A percentile compares a stretch with the other conserved stretches of the same genome.
phyloP scores from a whole-genome alignment of 2,888 invertebrate genomes.

The Helleia helle region DNA sequence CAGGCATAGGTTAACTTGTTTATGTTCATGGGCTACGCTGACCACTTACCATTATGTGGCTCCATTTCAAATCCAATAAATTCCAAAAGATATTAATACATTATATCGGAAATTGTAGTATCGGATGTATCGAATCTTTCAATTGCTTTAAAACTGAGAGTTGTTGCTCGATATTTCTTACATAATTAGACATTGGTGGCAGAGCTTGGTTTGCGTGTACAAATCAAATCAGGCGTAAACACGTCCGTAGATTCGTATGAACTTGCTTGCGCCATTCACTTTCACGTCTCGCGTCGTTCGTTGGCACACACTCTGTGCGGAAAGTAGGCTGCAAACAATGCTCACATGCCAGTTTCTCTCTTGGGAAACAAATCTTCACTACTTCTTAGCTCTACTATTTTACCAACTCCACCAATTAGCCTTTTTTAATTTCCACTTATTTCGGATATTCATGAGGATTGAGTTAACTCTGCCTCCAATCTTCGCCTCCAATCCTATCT shows the following conservation, averaged over 20 bases:
- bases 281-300: conserved; percentile 46
- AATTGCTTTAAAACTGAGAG: too few relatives aligned
- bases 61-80: too few relatives aligned
- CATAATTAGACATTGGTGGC: conserved; percentile 2
- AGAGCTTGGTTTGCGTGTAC: conserved; percentile 39
- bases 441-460: too few relatives aligned
- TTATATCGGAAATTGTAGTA: too few relatives aligned
- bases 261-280: conserved; percentile 63
- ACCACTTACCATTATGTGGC: too few relatives aligned
- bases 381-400: conserved; percentile 23
- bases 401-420: conserved; percentile 4
- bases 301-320: conserved; percentile 38
- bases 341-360: conserved; percentile 56
- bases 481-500: too few relatives aligned
- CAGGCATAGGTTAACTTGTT: too few relatives aligned
- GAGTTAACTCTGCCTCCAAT: too few relatives aligned
- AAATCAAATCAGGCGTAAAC: conserved; percentile 55
- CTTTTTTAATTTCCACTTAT: too few relatives aligned
- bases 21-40: too few relatives aligned
- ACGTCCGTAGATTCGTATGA: conserved; percentile 40
- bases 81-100: too few relatives aligned
- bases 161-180: background rate
- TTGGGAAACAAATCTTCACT: conserved; percentile 50
- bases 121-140: too few relatives aligned
- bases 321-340: conserved; percentile 69